Evolutionary conservation across 2,113 vertebrate genomes (phyloP), one percentile per base, ranked within the genome.

Genomic region (Castor canadensis): DNA sequence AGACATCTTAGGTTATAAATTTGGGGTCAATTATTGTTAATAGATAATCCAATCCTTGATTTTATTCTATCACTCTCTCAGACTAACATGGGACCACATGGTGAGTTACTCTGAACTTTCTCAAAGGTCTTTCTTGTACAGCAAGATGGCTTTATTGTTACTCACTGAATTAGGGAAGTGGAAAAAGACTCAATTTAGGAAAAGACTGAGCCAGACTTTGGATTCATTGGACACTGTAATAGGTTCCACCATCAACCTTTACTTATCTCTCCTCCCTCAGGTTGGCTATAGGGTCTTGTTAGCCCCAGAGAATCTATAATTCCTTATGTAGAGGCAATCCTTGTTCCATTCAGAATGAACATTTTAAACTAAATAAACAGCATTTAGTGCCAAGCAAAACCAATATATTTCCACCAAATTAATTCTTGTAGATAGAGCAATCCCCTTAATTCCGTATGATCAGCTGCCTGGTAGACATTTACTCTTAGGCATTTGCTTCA

Each of bases 241-340:
- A 49, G 35, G 47, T 8, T 73, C 12, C 12, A 12, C n/a, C 43
- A 49, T 26, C 15, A 24, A 32, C 19, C 32, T 60, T 40, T 28
- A 30, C 1, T 38, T 6, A 22, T 2, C n/a, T 1, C 1, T 32
- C 28, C 35, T 40, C 45, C 4, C 7, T 72, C 15, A 20, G 1
- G 35, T 60, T 15, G n/a, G 32, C 56, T 32, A 3, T 5, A 26
- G 40, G 43, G 35, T 49, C 66, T 32, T 49, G 26, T 49, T 9
- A 47, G 40, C 35, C 6, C 43, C 12, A 16, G 11, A 30, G 7
- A 73, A 5, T 40, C 2, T 15, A 3, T 72, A 60, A 60, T 16
- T 73, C 35, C 32, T 11, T 60, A 49, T 6, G 6, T 32, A 2
- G 43, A 60, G 11, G 43, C 77, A 40, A 32, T 30, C 47, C 60